phyloP scores from a whole-genome alignment of 2,797 vertebrate genomes.

The Gymnocypris eckloni region DNA sequence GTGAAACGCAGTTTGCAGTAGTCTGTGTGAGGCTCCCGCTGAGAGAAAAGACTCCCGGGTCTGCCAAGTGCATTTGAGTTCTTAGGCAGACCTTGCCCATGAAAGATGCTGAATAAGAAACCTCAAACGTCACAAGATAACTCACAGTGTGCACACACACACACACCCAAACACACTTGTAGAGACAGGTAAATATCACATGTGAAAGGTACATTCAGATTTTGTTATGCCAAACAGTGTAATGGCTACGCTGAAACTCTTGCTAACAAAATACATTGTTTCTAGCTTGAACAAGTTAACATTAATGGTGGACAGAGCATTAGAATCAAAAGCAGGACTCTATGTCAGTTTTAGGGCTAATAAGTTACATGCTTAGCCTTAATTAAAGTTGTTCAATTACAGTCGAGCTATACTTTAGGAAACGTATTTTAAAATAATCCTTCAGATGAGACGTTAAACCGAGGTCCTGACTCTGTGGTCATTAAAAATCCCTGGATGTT shows the following conservation, averaged over 20 bases:
- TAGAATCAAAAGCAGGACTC: background rate
- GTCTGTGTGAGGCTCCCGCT: background rate
- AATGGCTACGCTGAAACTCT: background rate
- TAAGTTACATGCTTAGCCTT: background rate
- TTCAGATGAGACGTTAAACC: too few relatives aligned
- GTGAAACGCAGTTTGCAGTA: slow-evolving; percentile 45
- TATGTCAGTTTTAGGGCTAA: background rate
- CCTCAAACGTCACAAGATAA: background rate
- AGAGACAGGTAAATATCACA: background rate
- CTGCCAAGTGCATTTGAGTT: slow-evolving; percentile 15
- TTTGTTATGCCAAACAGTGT: background rate
- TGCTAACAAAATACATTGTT: background rate
- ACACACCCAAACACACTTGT: background rate
- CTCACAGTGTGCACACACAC: background rate
- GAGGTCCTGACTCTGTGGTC: too few relatives aligned
- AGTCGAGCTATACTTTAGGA: too few relatives aligned
- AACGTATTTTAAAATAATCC: too few relatives aligned
- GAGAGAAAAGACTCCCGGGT: background rate
- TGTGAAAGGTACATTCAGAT: background rate
- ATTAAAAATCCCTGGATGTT: too few relatives aligned
- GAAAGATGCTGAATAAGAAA: background rate
- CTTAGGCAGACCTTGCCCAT: background rate
- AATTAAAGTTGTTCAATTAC: background rate
- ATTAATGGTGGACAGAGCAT: background rate
- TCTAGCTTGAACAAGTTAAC: background rate